A percentile compares a stretch with the other conserved stretches of the same genome.
Evolutionary conservation across 2,888 invertebrate genomes (phyloP).

Genomic region (Euzophera pinguis): DNA sequence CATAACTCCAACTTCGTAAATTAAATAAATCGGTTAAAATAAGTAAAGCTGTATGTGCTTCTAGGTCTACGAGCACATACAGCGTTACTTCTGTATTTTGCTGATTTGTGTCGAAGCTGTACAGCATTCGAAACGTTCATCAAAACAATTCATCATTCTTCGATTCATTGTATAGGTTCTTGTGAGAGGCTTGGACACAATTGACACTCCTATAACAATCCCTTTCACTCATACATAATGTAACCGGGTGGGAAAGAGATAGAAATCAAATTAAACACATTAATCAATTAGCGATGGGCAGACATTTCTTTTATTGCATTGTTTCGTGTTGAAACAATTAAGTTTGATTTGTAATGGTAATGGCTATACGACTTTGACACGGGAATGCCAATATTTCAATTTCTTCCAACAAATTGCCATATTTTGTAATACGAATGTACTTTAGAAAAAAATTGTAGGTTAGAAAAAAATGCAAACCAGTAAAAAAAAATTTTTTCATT

Average conservation of each 20-base stretch:
- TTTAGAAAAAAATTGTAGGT: too few relatives aligned
- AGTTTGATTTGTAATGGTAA: slow-evolving; percentile 22
- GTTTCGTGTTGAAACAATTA: slow-evolving; percentile 26
- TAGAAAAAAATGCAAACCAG: too few relatives aligned
- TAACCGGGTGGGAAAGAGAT: slow-evolving; percentile 22
- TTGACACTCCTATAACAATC: slow-evolving; percentile 23
- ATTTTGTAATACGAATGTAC: too few relatives aligned
- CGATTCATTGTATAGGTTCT: slow-evolving; percentile 37
- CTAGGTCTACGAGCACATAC: neutral
- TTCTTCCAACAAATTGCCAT: neutral
- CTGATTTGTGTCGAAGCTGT: slow-evolving; percentile 9
- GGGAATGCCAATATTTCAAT: neutral
- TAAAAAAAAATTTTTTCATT: too few relatives aligned
- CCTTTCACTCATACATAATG: slow-evolving; percentile 22
- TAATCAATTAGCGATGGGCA: slow-evolving; percentile 42
- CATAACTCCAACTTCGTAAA: too few relatives aligned
- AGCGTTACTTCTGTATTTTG: neutral
- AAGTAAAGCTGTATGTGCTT: too few relatives aligned
- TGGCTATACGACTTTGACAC: slow-evolving; percentile 16
- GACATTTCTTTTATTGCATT: slow-evolving; percentile 37
- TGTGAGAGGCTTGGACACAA: slow-evolving; percentile 45
- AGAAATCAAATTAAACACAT: slow-evolving; percentile 43
- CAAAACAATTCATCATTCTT: slow-evolving; percentile 49
- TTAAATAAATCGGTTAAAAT: too few relatives aligned
- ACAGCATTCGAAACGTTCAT: slow-evolving; percentile 30